Evolutionary conservation across 2,797 vertebrate genomes (phyloP).

Genomic region (Pitangus sulphuratus): DNA sequence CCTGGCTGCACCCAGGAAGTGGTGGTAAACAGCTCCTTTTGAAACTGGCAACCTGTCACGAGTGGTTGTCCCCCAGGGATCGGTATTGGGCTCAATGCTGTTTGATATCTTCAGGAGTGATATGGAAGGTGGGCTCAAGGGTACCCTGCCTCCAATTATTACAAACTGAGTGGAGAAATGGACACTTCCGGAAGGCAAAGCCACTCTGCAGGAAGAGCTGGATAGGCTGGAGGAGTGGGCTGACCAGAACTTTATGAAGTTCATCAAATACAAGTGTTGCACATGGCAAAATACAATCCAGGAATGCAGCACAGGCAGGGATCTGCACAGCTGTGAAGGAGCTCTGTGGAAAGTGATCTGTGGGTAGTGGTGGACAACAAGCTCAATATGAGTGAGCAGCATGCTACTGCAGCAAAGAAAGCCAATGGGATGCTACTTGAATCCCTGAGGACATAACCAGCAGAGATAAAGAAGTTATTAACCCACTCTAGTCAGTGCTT

Average conservation of each 20-base stretch:
- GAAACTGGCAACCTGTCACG: not conserved
- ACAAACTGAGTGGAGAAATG: not conserved
- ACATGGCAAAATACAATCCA: not conserved
- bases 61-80: no score
- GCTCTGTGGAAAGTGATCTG: not conserved
- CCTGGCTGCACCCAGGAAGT: not conserved
- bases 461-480: not conserved
- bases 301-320: no score
- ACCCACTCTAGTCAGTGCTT: not conserved
- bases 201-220: not conserved
- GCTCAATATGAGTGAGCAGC: fast-evolving
- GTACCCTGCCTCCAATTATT: fast-evolving
- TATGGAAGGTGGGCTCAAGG: not conserved
- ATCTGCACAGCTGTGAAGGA: not conserved
- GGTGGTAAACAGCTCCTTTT: not conserved
- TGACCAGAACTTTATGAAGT: not conserved
- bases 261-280: not conserved
- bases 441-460: not conserved
- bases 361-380: not conserved
- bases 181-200: not conserved
- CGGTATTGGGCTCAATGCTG: fast-evolving
- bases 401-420: not conserved
- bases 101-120: not conserved
- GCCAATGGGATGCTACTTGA: not conserved
- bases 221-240: not conserved